Conservation (phyloP, 2,888 invertebrate genomes). For the Tuta absoluta region DNA sequence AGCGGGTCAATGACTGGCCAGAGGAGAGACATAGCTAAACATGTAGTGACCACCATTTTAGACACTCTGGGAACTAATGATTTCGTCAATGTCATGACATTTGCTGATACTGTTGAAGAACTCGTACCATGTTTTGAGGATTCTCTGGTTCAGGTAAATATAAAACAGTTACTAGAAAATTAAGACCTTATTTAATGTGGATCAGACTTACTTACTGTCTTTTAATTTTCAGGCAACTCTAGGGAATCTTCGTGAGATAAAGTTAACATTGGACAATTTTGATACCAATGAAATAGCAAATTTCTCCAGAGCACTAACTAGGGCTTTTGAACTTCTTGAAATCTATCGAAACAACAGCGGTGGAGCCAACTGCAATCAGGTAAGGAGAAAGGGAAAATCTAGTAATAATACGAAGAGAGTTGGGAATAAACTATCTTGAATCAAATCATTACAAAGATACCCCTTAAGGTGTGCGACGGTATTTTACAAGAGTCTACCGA, state of each 20-base stretch:
- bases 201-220: not conserved
- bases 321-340: conserved; percentile 93
- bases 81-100: conserved; percentile 97
- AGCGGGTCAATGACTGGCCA: conserved; percentile 96
- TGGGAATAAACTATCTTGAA: not conserved
- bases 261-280: conserved; percentile 88
- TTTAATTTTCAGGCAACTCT: conserved; percentile 86
- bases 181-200: too few species aligned
- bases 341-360: conserved; percentile 82
- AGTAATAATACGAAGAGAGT: not conserved
- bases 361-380: conserved; percentile 84
- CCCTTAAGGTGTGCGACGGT: too few species aligned
- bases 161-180: too few species aligned
- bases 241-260: conserved; percentile 91
- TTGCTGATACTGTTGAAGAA: conserved; percentile 89
- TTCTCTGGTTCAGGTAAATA: conserved; percentile 90
- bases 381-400: conserved; percentile 36
- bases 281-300: conserved; percentile 95
- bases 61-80: conserved; percentile 99
- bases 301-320: conserved; percentile 93
- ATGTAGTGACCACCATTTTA: conserved; percentile 92
- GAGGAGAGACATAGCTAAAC: conserved; percentile 93
- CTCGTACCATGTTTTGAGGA: conserved; percentile 95
- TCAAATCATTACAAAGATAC: too few species aligned
- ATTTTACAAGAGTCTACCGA: too few species aligned